Percentiles rank a stretch among this genome's conserved stretches.
Conservation (phyloP, 30 jellyfish, hydroid and myxozoan genomes). For the Mastigias papua region DNA sequence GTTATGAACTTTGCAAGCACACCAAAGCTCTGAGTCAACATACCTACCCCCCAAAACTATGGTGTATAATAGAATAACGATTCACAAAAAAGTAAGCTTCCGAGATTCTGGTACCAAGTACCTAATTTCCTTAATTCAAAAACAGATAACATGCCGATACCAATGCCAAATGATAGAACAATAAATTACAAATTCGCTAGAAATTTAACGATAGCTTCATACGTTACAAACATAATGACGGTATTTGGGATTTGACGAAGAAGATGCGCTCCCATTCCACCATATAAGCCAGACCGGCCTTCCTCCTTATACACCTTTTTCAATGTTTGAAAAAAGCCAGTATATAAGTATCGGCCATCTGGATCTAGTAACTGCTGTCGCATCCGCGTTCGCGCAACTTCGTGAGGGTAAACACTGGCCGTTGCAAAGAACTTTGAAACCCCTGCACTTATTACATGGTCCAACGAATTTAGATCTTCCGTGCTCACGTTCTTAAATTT, state of each 20-base stretch:
- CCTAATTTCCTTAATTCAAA: no score
- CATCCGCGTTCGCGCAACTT: constrained; percentile 98
- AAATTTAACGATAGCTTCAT: constrained; percentile 86
- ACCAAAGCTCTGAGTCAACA: no score
- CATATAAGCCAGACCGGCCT: constrained; percentile 94
- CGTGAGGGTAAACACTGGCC: constrained; percentile 96
- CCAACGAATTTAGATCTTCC: constrained; percentile 71
- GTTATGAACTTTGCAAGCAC: no score
- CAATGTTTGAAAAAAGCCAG: constrained; percentile 93
- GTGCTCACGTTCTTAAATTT: constrained; percentile 16
- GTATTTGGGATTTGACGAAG: constrained; percentile 97
- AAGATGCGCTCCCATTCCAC: constrained; percentile 98
- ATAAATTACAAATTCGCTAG: constrained; percentile 56
- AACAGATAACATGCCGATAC: no score
- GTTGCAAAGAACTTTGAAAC: constrained; percentile 87
- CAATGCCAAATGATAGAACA: not conserved
- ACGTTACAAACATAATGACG: constrained; percentile 91
- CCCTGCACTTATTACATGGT: constrained; percentile 81
- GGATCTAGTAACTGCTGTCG: constrained; percentile 85
- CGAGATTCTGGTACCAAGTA: no score
- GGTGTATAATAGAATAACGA: no score
- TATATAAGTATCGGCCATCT: constrained; percentile 75
- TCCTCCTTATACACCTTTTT: constrained; percentile 89
- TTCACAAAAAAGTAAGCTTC: no score
- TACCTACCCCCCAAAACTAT: no score